Percentiles rank a stretch among this genome's conserved stretches.
Conservation (phyloP, 2,888 invertebrate genomes). For the Crematogaster levior region DNA sequence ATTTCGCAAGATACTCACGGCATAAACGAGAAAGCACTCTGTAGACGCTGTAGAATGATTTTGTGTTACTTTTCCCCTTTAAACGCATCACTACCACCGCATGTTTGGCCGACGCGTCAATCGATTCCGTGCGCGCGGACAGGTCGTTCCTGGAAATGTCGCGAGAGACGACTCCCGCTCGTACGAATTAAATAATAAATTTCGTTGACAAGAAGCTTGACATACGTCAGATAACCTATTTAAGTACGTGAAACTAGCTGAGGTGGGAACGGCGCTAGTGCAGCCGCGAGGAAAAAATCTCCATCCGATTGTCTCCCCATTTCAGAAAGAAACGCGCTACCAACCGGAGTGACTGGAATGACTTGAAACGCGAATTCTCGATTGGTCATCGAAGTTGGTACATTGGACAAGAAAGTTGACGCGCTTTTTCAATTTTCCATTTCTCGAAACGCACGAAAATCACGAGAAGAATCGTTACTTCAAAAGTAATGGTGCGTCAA, state of each 20-base stretch:
- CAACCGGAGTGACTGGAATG: too few relatives aligned
- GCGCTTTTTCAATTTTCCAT: not conserved
- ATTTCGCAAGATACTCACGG: conserved; percentile 78
- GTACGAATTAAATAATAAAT: conserved; percentile 60
- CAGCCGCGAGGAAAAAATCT: not conserved
- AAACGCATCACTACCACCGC: conserved; percentile 83
- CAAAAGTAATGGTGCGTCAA: too few relatives aligned
- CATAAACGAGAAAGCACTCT: conserved; percentile 85
- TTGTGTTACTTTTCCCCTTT: conserved; percentile 83
- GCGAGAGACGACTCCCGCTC: conserved; percentile 4
- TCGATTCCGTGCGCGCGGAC: conserved; percentile 44
- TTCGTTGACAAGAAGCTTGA: conserved; percentile 71
- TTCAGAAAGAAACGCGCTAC: not conserved
- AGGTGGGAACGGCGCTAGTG: not conserved
- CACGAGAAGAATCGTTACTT: too few relatives aligned
- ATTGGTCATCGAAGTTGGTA: not conserved
- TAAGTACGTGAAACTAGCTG: conserved; percentile 70
- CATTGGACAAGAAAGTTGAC: not conserved
- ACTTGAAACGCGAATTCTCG: not conserved
- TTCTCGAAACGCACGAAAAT: not conserved
- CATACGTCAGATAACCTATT: conserved; percentile 78
- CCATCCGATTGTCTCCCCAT: not conserved
- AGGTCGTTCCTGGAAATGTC: conserved; percentile 27
- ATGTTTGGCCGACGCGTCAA: conserved; percentile 72
- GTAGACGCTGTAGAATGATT: conserved; percentile 84